phyloP scores from a whole-genome alignment of 1,140 invertebrate genomes.

The Bombus cullumanus region DNA sequence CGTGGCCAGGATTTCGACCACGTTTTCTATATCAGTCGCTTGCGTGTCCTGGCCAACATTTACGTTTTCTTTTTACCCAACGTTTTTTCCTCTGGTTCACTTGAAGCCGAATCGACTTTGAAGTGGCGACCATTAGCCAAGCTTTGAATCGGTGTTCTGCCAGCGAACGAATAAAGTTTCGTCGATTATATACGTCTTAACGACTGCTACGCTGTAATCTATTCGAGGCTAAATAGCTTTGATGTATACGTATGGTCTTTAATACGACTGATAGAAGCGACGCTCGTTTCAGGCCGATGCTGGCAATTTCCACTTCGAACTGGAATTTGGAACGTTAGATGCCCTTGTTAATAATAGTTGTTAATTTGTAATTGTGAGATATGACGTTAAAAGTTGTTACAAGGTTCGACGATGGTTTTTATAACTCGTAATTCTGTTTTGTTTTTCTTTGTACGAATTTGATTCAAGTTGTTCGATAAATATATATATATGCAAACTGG shows the following conservation, averaged over 20 bases:
- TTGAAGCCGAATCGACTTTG: background rate
- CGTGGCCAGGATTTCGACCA: constrained; percentile 22
- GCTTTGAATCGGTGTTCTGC: background rate
- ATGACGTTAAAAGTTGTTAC: background rate
- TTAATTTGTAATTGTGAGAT: background rate
- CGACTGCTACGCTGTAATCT: background rate
- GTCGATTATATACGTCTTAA: background rate
- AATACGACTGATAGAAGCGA: background rate
- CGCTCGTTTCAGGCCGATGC: background rate
- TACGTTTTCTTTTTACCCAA: background rate
- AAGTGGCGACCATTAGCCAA: background rate
- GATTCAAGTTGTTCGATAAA: too few relatives aligned
- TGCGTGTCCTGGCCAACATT: background rate
- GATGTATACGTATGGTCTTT: background rate
- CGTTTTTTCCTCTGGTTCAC: background rate
- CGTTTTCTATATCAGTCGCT: constrained; percentile 22
- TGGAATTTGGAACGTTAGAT: background rate
- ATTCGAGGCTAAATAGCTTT: constrained; percentile 3
- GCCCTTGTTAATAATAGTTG: background rate
- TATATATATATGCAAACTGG: too few relatives aligned
- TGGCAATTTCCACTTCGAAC: constrained; percentile 15
- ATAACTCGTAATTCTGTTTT: background rate
- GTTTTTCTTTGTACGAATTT: too few relatives aligned
- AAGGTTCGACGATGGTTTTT: too few relatives aligned
- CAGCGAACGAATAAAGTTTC: background rate